phyloP scores from a whole-genome alignment of 2,888 invertebrate species.

The Sminthurides aquaticus region DNA sequence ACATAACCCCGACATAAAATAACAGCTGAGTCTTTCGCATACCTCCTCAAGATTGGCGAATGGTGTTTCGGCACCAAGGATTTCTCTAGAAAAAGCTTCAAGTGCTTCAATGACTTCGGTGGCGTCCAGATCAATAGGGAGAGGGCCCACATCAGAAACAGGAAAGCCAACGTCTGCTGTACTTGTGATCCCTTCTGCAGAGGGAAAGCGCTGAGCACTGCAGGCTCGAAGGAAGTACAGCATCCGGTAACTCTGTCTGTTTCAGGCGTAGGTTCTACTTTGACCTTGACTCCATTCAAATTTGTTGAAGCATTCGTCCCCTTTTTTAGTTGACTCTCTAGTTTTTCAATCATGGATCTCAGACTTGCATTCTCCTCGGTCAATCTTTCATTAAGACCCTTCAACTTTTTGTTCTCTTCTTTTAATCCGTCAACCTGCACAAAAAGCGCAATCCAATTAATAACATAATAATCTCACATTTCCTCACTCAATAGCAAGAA shows the following conservation, averaged over 20 bases:
- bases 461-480: no score
- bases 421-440: slow-evolving; percentile 25
- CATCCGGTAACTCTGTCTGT: slow-evolving; percentile 8
- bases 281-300: slow-evolving; percentile 3
- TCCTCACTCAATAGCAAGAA: no score
- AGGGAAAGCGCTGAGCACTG: slow-evolving; percentile 43
- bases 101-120: slow-evolving; percentile 37
- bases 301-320: slow-evolving; percentile 2
- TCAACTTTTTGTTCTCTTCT: slow-evolving; percentile 24
- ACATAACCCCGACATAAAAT: no score
- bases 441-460: no score
- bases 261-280: slow-evolving; percentile 17
- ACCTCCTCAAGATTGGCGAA: slow-evolving; percentile 31
- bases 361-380: slow-evolving; percentile 34
- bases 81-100: slow-evolving; percentile 36
- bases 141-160: slow-evolving; percentile 33
- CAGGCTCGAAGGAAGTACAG: slow-evolving; percentile 40
- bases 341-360: slow-evolving; percentile 24
- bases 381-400: slow-evolving; percentile 22
- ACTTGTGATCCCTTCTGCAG: slow-evolving; percentile 43
- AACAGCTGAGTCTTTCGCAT: slow-evolving; percentile 11
- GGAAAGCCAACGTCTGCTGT: slow-evolving; percentile 33
- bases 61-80: slow-evolving; percentile 28
- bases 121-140: slow-evolving; percentile 39
- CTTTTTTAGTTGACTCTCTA: slow-evolving; percentile 31